phyloP scores from a whole-genome alignment of 2,113 vertebrate genomes.

The Fukomys damarensis region DNA sequence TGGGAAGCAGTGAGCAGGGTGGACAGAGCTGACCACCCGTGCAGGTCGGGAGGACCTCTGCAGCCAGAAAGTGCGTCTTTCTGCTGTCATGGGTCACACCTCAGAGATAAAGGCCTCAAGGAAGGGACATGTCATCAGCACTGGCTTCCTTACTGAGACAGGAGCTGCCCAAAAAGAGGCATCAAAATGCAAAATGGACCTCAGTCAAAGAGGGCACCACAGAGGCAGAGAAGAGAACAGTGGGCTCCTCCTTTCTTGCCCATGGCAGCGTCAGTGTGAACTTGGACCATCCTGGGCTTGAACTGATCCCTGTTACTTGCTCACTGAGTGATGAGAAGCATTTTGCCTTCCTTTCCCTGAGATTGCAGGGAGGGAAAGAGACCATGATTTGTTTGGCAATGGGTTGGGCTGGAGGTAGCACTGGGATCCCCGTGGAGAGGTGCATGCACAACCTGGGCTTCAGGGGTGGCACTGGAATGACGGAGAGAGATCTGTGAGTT shows the following conservation, averaged over 20 bases:
- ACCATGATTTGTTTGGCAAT: neutral
- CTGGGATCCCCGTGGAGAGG: neutral
- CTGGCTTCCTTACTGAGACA: neutral
- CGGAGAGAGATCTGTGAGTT: neutral
- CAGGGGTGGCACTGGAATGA: neutral
- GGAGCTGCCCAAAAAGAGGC: neutral
- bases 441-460: neutral
- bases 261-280: accelerated
- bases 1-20: neutral
- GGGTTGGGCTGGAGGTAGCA: neutral
- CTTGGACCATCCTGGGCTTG: neutral
- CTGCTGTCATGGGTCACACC: neutral
- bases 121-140: neutral
- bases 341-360: neutral
- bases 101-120: neutral
- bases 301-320: too few species aligned
- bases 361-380: neutral
- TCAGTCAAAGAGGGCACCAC: neutral
- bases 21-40: accelerated
- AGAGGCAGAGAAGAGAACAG: neutral
- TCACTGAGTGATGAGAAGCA: neutral
- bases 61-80: neutral
- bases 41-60: neutral
- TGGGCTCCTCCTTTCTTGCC: neutral
- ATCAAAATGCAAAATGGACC: neutral